These are phyloP conservation scores for Xenopus borealis DNA, from an alignment of 2,113 vertebrate species.

Conservation along the genomic window DNA sequence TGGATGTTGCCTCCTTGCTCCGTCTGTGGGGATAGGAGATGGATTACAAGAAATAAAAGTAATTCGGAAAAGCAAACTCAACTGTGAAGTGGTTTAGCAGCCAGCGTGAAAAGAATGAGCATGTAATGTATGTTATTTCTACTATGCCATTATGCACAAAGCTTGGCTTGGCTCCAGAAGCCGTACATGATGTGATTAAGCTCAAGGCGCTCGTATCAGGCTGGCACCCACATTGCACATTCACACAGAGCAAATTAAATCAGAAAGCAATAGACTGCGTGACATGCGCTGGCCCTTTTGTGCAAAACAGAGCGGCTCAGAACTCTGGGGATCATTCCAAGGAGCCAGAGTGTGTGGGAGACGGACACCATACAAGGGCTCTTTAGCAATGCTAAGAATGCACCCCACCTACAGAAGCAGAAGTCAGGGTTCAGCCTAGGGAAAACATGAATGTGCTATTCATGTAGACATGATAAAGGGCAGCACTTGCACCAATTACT, in stretches of 20 bases:
- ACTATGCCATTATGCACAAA: neutral
- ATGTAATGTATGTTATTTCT: neutral
- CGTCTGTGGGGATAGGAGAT: no score
- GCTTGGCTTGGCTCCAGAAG: neutral
- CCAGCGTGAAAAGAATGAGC: neutral
- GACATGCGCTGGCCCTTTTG: conserved; percentile 15
- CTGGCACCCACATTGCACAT: conserved; percentile 1
- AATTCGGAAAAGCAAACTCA: neutral
- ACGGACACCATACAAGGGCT: conserved; percentile 1
- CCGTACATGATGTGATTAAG: neutral
- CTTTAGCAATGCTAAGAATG: conserved; percentile 6
- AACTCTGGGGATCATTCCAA: conserved; percentile 11
- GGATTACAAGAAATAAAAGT: no score
- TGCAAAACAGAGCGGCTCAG: neutral
- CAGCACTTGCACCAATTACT: conserved; percentile 5
- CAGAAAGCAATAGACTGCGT: conserved; percentile 1
- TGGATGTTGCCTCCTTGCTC: no score
- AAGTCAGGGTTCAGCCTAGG: conserved; percentile 29
- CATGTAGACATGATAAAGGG: conserved; percentile 28
- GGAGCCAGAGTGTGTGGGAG: conserved; percentile 36
- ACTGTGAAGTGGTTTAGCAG: neutral
- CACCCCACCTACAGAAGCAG: conserved; percentile 29
- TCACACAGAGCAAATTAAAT: neutral
- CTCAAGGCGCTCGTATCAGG: neutral
- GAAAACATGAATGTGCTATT: conserved; percentile 36